Base-by-base conservation (phyloP, 2,113 vertebrate genomes). In the Mirounga angustirostris region DNA sequence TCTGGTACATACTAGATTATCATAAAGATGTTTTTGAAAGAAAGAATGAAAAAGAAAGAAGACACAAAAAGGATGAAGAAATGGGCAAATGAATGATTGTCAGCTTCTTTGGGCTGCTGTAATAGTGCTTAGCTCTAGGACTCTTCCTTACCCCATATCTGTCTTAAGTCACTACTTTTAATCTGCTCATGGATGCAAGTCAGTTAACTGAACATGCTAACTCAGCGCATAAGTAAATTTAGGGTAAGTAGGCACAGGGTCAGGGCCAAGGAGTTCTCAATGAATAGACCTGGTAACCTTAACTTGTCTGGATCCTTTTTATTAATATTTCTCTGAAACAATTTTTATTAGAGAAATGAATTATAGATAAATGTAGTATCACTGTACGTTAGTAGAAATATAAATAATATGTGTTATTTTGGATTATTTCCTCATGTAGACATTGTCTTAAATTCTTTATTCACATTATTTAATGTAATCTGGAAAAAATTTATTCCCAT, bases 221-320 rank as follows among this genome's bases (percentile, higher is more conserved):
- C 30, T 63, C 7, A 21, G 19, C 46, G 1, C 8, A 5, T 56
- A 18, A 85, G 4, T 56, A 30, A 81, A 19, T 30, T 73, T 11
- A 22, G 19, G 36, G 14, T 12, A 85, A 33, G 50, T 5, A 40
- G 0, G 1, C 1, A 28, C 0, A 33, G 5, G 9, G 2, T 40
- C 6, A 40, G 5, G 1, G 0, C 7, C 30, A 46, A 63, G 40
- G 12, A 43, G 1, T 0, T 80, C 5, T 86, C 65, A 36, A 5
- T 21, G 22, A 58, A 28, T 26, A 40, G 13, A 81, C 4, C 16
- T 54, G 52, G 2, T 54, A 73, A 80, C 5, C 40, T 83, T 36
- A 86, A 80, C 2, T 26, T 54, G 15, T 58, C 30, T n/a, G 5
- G 10, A 24, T 89, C 0, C 0, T 85, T 88, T 58, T 52, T 11